Conservation (phyloP, 2,113 vertebrate genomes). For the Herpetotheres cachinnans region DNA sequence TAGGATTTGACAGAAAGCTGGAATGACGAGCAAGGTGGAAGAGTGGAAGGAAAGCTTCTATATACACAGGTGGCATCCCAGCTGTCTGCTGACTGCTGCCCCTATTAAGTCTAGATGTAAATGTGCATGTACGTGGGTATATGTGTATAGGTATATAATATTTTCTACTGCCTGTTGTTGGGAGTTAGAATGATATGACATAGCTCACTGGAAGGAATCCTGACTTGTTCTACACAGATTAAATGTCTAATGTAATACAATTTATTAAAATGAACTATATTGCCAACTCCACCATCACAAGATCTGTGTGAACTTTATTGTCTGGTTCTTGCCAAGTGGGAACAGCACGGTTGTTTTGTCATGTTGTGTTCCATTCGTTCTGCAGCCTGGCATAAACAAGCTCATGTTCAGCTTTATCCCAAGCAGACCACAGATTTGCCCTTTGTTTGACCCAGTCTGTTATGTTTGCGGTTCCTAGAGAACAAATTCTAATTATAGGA, state of each 20-base stretch:
- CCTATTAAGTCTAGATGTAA: background rate
- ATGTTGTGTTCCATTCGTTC: background rate
- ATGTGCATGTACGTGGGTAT: accelerated
- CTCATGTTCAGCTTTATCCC: background rate
- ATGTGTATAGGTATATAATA: background rate
- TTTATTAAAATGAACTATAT: background rate
- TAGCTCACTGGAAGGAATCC: background rate
- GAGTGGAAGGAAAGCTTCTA: background rate
- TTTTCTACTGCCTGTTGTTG: background rate
- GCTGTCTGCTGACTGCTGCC: background rate
- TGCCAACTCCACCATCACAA: background rate
- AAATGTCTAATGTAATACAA: background rate
- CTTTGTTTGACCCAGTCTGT: slow-evolving; percentile 28
- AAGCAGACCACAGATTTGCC: background rate
- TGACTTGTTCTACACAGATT: background rate
- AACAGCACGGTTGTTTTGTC: background rate
- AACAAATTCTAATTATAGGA: slow-evolving; percentile 37
- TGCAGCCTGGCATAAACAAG: slow-evolving; percentile 15
- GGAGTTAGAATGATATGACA: background rate
- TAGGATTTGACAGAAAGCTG: background rate
- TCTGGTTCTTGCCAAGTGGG: background rate
- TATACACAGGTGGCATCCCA: background rate
- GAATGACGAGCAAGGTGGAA: background rate
- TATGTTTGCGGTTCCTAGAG: slow-evolving; percentile 25
- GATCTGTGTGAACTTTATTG: background rate